Conservation (phyloP, 2,797 vertebrate species). For the Trematomus bernacchii region DNA sequence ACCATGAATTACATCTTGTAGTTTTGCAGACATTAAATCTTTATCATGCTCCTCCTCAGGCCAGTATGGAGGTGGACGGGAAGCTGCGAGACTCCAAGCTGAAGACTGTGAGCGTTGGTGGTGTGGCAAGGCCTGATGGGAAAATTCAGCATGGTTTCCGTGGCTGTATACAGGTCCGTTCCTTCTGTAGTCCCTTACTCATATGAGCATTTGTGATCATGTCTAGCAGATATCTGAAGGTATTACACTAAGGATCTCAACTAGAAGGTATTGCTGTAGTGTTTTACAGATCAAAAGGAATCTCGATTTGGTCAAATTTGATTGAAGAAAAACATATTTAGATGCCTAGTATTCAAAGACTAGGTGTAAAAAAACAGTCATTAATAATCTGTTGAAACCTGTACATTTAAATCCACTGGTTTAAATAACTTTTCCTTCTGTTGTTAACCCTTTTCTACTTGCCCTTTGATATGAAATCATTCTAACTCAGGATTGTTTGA, state of each 20-base stretch:
- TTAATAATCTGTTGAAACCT: not conserved
- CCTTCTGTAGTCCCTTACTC: not conserved
- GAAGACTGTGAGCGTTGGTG: constrained; percentile 89
- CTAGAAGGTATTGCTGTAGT: not conserved
- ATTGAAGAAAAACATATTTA: not conserved
- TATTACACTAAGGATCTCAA: not conserved
- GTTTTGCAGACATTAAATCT: constrained; percentile 1
- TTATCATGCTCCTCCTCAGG: constrained; percentile 65
- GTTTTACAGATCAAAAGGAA: not conserved
- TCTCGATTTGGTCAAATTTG: not conserved
- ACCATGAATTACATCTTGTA: not conserved
- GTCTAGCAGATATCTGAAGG: not conserved
- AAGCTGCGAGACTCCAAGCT: constrained; percentile 89
- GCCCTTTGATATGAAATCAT: not conserved
- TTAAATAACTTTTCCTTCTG: not conserved
- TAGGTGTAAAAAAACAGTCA: not conserved
- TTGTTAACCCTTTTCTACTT: not conserved
- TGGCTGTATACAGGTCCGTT: constrained; percentile 92
- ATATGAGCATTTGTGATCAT: not conserved
- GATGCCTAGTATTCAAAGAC: not conserved
- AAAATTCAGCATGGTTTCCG: constrained; percentile 89
- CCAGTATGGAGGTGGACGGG: constrained; percentile 87
- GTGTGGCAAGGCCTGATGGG: constrained; percentile 78
- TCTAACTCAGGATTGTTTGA: not conserved
- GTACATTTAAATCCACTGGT: not conserved